Conservation (phyloP, 1,140 invertebrate species). For the Proales similis region DNA sequence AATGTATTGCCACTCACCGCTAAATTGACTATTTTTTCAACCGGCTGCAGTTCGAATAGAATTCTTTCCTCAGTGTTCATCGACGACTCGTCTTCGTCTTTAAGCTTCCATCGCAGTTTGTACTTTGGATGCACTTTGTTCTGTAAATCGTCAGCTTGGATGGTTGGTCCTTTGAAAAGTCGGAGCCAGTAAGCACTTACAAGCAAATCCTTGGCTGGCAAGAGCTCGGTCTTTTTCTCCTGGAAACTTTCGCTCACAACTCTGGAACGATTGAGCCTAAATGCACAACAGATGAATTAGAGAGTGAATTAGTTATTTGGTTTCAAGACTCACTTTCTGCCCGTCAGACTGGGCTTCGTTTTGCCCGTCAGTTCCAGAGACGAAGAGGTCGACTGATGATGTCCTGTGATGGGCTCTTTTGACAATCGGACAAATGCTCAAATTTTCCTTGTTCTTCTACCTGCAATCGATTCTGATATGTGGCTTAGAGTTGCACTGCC, state of each 20-base stretch:
- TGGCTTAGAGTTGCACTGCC: too few species aligned
- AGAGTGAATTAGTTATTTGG: not conserved
- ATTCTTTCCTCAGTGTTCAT: constrained; percentile 1
- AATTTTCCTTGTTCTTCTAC: too few species aligned
- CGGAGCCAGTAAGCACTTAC: not conserved
- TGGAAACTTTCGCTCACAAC: not conserved
- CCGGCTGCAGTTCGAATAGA: constrained; percentile 8
- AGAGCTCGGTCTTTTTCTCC: not conserved
- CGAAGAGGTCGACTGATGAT: too few species aligned
- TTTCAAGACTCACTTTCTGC: too few species aligned
- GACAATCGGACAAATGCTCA: too few species aligned
- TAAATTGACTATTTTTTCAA: constrained; percentile 19
- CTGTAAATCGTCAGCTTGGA: constrained; percentile 3
- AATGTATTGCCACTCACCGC: not conserved
- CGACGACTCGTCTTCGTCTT: not conserved
- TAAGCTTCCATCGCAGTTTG: not conserved
- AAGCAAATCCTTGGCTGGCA: not conserved
- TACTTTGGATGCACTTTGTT: not conserved
- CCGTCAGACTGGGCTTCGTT: too few species aligned
- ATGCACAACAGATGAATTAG: not conserved
- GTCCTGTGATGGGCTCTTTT: too few species aligned
- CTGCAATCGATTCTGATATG: too few species aligned
- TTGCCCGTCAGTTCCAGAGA: too few species aligned
- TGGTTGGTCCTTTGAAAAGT: not conserved
- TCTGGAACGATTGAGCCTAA: not conserved